Conservation (phyloP, 2,113 vertebrate genomes). For the Lynx canadensis region DNA sequence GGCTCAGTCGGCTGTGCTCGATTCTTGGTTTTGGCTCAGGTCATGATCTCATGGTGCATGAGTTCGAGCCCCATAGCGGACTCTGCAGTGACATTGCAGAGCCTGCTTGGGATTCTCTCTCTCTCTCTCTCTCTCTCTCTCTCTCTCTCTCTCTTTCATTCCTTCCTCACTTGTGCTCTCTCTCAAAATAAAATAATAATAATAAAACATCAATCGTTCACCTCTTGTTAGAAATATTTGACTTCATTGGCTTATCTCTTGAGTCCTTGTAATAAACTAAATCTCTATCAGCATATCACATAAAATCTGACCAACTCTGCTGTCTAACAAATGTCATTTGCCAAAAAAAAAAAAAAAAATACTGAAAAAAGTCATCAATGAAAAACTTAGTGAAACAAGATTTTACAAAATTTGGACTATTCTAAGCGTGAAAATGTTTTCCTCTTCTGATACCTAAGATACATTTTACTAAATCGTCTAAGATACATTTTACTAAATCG, state of each 20-base stretch:
- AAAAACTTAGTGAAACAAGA: not conserved
- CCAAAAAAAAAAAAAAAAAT: not conserved
- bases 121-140: too few relatives aligned
- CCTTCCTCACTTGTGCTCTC: too few relatives aligned
- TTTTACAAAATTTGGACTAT: conserved; percentile 20
- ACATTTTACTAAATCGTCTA: not conserved
- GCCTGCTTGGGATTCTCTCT: too few relatives aligned
- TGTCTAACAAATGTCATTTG: not conserved
- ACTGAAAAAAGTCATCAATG: not conserved
- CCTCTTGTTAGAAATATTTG: not conserved
- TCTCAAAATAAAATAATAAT: too few relatives aligned
- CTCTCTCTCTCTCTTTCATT: too few relatives aligned
- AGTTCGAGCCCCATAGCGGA: too few relatives aligned
- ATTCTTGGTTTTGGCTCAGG: too few relatives aligned
- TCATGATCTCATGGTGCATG: too few relatives aligned
- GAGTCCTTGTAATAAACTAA: conserved; percentile 27
- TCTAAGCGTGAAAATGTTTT: not conserved
- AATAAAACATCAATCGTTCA: not conserved
- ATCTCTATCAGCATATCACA: not conserved
- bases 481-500: not conserved
- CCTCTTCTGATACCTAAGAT: not conserved
- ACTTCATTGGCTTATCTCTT: conserved; percentile 11
- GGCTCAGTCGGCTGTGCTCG: too few relatives aligned
- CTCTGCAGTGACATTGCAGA: too few relatives aligned
- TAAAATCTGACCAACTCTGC: not conserved